These are phyloP conservation scores for Cephus nigrinus DNA, from an alignment of 2,888 invertebrate genomes.

Conservation along the genomic window DNA sequence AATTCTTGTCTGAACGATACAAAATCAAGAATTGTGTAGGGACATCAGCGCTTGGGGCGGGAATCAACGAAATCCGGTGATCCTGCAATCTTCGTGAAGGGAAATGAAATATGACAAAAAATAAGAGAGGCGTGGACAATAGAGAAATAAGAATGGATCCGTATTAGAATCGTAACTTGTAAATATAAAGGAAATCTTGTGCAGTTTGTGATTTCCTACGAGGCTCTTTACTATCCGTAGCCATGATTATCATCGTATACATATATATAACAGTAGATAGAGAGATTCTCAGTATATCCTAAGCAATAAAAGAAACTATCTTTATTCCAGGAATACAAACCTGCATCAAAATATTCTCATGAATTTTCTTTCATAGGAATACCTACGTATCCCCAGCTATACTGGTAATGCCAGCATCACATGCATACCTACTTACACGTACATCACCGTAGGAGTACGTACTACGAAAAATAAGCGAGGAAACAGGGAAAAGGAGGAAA, in stretches of 20 bases:
- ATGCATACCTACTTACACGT: background rate
- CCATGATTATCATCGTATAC: background rate
- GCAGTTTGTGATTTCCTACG: background rate
- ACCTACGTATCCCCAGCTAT: background rate
- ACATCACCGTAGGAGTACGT: background rate
- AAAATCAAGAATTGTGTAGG: constrained; percentile 66
- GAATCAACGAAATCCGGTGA: constrained; percentile 36
- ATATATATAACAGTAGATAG: background rate
- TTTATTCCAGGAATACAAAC: background rate
- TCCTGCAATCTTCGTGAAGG: background rate
- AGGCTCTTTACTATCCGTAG: background rate
- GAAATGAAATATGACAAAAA: background rate
- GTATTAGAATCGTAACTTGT: background rate
- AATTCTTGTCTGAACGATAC: constrained; percentile 62
- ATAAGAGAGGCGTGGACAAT: background rate
- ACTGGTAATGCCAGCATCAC: background rate
- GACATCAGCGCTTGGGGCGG: constrained; percentile 66
- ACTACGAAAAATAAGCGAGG: background rate
- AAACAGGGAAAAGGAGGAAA: background rate
- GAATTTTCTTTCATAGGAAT: background rate
- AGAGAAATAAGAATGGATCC: background rate
- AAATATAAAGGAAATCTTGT: background rate
- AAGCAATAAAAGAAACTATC: background rate
- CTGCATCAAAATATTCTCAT: background rate
- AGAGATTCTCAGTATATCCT: background rate